phyloP scores from a whole-genome alignment of 2,888 invertebrate species.

The Xestia sexstrigata region DNA sequence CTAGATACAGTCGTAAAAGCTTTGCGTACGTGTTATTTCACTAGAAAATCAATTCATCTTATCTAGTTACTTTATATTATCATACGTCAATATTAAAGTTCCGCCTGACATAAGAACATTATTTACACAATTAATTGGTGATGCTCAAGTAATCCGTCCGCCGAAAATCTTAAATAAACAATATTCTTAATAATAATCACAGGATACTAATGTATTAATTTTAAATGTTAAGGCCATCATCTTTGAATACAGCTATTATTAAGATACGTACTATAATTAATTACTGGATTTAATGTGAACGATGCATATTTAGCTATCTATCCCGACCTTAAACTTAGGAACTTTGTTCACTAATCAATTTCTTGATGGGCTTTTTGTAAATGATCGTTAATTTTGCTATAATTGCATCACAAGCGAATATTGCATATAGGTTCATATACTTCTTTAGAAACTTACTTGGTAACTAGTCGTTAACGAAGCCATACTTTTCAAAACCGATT shows the following conservation, averaged over 20 bases:
- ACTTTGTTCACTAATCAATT: constrained; percentile 22
- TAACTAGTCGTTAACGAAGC: background rate
- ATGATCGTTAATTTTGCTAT: background rate
- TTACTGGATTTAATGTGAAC: constrained; percentile 29
- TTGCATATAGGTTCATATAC: background rate
- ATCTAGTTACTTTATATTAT: constrained; percentile 44
- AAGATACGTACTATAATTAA: constrained; percentile 42
- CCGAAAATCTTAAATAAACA: constrained; percentile 36
- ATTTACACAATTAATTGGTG: constrained; percentile 53
- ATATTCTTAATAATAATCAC: constrained; percentile 29
- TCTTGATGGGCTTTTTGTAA: background rate
- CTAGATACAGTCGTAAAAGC: constrained; percentile 9
- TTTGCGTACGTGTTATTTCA: constrained; percentile 13
- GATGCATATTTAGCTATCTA: constrained; percentile 10
- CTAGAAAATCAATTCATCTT: constrained; percentile 19
- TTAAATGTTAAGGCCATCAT: constrained; percentile 57
- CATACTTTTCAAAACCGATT: background rate
- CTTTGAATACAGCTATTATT: constrained; percentile 39
- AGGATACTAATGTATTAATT: constrained; percentile 46
- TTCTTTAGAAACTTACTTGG: background rate
- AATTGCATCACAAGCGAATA: background rate
- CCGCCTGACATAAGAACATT: constrained; percentile 51
- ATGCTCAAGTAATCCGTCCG: constrained; percentile 36
- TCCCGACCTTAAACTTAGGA: constrained; percentile 32
- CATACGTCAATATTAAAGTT: constrained; percentile 62